A percentile compares a stretch with the other conserved stretches of the same genome.
phyloP scores from a whole-genome alignment of 2,888 invertebrate genomes.

The Ophraella communa region DNA sequence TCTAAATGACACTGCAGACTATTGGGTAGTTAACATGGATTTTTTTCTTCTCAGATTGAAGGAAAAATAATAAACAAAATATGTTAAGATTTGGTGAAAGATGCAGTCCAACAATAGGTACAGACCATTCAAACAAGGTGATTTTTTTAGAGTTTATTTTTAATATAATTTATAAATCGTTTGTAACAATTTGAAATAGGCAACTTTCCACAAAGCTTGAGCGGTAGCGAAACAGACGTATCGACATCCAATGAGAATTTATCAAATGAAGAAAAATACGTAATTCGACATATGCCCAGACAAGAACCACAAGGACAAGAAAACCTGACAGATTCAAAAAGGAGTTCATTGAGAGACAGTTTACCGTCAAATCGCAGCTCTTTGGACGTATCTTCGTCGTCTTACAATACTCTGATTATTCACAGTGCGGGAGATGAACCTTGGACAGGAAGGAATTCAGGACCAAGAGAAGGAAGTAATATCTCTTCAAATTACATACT shows the following conservation, averaged over 20 bases:
- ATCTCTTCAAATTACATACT: constrained; percentile 48
- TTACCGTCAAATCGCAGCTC: constrained; percentile 71
- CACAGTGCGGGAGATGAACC: constrained; percentile 77
- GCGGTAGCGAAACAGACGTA: constrained; percentile 89
- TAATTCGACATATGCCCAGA: constrained; percentile 79
- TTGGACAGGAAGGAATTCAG: constrained; percentile 66
- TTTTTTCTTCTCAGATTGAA: constrained; percentile 12
- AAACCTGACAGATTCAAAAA: constrained; percentile 69
- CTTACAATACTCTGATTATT: constrained; percentile 84
- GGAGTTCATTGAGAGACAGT: constrained; percentile 67
- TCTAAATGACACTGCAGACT: neutral
- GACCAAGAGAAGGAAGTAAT: constrained; percentile 53
- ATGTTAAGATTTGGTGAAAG: constrained; percentile 24
- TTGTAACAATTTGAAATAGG: no score
- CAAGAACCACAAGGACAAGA: constrained; percentile 94
- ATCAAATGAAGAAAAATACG: constrained; percentile 83
- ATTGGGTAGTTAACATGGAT: neutral
- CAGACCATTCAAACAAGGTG: constrained; percentile 51
- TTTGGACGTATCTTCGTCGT: constrained; percentile 77
- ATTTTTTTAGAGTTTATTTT: constrained; percentile 8
- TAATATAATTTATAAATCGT: neutral
- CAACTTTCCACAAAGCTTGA: constrained; percentile 74
- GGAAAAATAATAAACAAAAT: constrained; percentile 7
- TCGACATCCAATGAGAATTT: constrained; percentile 91
- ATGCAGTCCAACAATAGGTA: constrained; percentile 52